Percentiles rank a stretch among this genome's conserved stretches.
Evolutionary conservation across 2,888 invertebrate species (phyloP).

Genomic region (Allacma fusca): DNA sequence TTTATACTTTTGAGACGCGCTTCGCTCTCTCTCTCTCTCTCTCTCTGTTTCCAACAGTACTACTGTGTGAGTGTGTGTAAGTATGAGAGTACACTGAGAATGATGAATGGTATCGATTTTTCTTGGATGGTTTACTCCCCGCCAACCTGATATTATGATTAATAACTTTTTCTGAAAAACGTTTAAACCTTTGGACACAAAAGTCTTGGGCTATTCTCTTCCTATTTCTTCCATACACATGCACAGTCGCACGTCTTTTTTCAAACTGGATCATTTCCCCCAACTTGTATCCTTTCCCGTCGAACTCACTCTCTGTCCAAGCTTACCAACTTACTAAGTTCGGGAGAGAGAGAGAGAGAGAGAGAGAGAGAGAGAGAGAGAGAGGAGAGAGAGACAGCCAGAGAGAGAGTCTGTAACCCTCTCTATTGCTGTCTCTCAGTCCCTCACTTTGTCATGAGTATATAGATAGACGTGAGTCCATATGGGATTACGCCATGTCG

Average conservation of each 20-base stretch:
- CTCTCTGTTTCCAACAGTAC: too few relatives aligned
- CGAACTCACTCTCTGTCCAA: too few relatives aligned
- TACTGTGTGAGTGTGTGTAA: not conserved
- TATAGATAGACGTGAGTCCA: not conserved
- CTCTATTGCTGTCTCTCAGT: slow-evolving; percentile 13
- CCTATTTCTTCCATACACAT: too few relatives aligned
- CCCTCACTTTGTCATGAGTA: not conserved
- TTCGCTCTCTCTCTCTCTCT: slow-evolving; percentile 6
- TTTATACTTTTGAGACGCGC: too few relatives aligned
- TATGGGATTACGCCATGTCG: slow-evolving; percentile 10
- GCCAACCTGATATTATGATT: slow-evolving; percentile 48
- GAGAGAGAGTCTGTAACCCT: slow-evolving; percentile 3
- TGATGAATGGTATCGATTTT: slow-evolving; percentile 50
- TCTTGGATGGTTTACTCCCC: slow-evolving; percentile 45
- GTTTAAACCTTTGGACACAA: slow-evolving; percentile 39
- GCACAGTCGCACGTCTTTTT: too few relatives aligned
- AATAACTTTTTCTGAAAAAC: slow-evolving; percentile 46
- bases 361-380: slow-evolving; percentile 1
- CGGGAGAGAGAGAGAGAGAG: slow-evolving; percentile 14
- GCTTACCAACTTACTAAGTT: too few relatives aligned
- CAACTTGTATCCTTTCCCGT: too few relatives aligned
- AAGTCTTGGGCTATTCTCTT: not conserved
- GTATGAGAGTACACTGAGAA: slow-evolving; percentile 31
- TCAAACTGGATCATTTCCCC: too few relatives aligned
- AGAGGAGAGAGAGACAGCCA: not conserved